Evolutionary conservation across 2,797 vertebrate species (phyloP).

Genomic region (Avahi laniger): DNA sequence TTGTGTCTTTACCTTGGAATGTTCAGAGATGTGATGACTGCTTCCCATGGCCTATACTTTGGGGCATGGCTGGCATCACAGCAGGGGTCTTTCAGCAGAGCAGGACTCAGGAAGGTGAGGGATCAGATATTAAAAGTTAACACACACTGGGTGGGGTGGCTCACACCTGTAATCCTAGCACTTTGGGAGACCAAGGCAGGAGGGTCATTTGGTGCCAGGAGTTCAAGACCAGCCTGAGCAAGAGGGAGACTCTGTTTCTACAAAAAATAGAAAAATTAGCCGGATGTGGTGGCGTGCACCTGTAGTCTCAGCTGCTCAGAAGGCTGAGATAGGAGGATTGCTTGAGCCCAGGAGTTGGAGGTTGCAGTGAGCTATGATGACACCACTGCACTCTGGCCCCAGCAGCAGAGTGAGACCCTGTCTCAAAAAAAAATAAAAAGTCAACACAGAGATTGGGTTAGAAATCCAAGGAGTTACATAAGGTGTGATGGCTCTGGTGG

Average conservation of each 20-base stretch:
- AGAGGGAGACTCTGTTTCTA: background rate
- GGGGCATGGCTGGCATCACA: background rate
- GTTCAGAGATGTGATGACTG: background rate
- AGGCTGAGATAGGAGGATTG: background rate
- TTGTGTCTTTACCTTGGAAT: background rate
- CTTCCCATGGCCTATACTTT: background rate
- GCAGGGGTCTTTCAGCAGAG: background rate
- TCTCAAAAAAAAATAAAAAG: background rate
- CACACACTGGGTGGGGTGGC: background rate
- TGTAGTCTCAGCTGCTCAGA: background rate
- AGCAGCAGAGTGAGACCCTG: background rate
- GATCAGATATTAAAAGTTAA: background rate
- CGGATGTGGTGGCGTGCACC: background rate
- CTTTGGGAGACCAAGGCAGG: background rate
- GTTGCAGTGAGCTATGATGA: background rate
- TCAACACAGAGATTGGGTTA: background rate
- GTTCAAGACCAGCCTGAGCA: background rate
- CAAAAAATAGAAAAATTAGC: background rate
- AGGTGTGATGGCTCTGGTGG: background rate
- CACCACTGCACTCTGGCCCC: background rate
- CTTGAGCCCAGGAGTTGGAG: background rate
- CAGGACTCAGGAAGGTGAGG: background rate
- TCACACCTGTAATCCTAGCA: background rate
- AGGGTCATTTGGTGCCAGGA: background rate
- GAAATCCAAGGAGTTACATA: background rate